A percentile compares a stretch with the other conserved stretches of the same genome.
Conservation (phyloP, 2,888 invertebrate genomes). For the Hydraecia micacea region DNA sequence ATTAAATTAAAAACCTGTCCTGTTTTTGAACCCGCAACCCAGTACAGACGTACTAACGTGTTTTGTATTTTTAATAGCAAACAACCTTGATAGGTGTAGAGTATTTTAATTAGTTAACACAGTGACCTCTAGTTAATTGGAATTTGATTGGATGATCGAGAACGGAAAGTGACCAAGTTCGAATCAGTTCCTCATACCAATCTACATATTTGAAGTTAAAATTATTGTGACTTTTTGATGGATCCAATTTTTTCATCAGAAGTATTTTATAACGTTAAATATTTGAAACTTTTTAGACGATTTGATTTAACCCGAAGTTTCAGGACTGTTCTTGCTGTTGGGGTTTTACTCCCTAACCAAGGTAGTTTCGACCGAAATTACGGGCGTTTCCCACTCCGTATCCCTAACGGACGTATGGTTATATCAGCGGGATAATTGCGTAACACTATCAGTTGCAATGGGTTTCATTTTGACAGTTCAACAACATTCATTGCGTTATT, state of each 20-base stretch:
- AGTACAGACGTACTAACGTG: slow-evolving; percentile 11
- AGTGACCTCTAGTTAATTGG: slow-evolving; percentile 47
- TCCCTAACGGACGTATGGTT: not conserved
- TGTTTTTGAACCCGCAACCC: not conserved
- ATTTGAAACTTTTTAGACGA: not conserved
- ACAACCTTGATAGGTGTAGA: slow-evolving; percentile 22
- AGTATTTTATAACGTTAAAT: not conserved
- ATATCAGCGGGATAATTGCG: not conserved
- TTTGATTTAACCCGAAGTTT: not conserved
- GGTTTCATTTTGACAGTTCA: too few species aligned
- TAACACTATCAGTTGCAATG: too few species aligned
- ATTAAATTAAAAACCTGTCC: not conserved
- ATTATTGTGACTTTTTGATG: not conserved
- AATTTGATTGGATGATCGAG: slow-evolving; percentile 31
- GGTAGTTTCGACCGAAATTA: too few species aligned
- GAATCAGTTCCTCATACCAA: slow-evolving; percentile 31
- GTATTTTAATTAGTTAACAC: slow-evolving; percentile 46
- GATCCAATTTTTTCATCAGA: not conserved
- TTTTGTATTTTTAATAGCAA: slow-evolving; percentile 20
- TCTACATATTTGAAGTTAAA: not conserved
- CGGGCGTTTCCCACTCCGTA: too few species aligned
- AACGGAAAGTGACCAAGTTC: slow-evolving; percentile 3
- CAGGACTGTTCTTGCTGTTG: too few species aligned
- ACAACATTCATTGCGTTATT: too few species aligned
- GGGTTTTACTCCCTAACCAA: too few species aligned